Evolutionary conservation across 1,140 invertebrate genomes (phyloP), one percentile per base, ranked within the genome.

Genomic region (Adoxophyes honmai): DNA sequence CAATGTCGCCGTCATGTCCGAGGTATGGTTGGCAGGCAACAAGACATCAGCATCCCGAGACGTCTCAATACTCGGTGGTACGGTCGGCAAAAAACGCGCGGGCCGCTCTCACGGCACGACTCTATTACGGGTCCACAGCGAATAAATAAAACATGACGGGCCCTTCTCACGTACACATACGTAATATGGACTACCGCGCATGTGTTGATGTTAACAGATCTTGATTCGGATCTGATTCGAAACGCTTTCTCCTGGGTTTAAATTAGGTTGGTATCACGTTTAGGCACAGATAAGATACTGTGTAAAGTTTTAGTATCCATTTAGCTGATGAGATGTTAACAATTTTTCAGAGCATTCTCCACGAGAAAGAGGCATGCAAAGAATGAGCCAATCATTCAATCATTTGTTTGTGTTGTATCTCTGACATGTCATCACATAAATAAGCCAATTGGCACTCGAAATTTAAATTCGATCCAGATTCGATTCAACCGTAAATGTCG

Each of bases 91-190:
- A 88, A 88, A 88, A 86, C 78, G 73, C 71, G 72, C 70, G 69
- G 78, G 69, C 69, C 74, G 80, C 70, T 88, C 85, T 81, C 83
- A 86, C 79, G 78, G 75, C 81, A 83, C 83, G 81, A 85, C 86
- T 88, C 83, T 88, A 88, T 88, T 85, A 86, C 84, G 64, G 78
- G 77, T 82, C 77, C 69, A 74, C 70, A 68, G 78, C 75, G 77
- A 80, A 88, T 88, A 88, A 88, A 88, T 88, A 88, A 88, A 88
- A 88, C 86, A 88, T 88, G 86, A 84, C 70, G 83, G 65, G 78
- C 83, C 80, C 80, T 84, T 84, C 81, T 82, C 85, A 82, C 81
- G 72, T 81, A 83, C 70, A 76, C 73, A 81, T 77, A 74, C 73
- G 74, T 77, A 81, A 66, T 73, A 74, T 71, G 64, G 68, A 70